Conservation (phyloP, 1,140 invertebrate species). For the Drosophila kepulauana region DNA sequence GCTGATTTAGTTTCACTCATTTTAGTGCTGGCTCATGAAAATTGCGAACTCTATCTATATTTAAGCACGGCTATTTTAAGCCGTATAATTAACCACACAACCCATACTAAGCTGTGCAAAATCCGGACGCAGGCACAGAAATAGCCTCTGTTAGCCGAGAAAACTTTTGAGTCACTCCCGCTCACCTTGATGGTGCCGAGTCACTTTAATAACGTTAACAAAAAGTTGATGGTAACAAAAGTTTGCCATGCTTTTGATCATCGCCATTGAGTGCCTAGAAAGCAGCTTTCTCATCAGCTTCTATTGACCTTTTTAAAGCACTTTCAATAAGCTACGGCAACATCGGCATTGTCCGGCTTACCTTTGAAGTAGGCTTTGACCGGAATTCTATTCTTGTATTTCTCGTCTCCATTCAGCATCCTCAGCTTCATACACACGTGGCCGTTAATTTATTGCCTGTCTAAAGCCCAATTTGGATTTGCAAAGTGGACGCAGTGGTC, state of each 20-base stretch:
- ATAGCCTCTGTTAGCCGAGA: not conserved
- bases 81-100: not conserved
- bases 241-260: slow-evolving; percentile 24
- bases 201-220: slow-evolving; percentile 33
- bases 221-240: slow-evolving; percentile 9
- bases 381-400: slow-evolving; percentile 14
- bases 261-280: slow-evolving; percentile 7
- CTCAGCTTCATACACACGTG: slow-evolving; percentile 29
- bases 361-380: slow-evolving; percentile 67
- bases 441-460: slow-evolving; percentile 68
- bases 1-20: too few species aligned
- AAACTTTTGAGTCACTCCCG: slow-evolving; percentile 1
- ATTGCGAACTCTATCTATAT: too few species aligned
- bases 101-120: not conserved
- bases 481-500: slow-evolving; percentile 4
- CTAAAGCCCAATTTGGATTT: slow-evolving; percentile 32
- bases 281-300: slow-evolving; percentile 19
- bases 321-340: slow-evolving; percentile 34
- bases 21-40: too few species aligned
- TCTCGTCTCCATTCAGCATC: slow-evolving; percentile 12
- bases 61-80: not conserved
- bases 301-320: slow-evolving; percentile 34
- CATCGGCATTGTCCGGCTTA: slow-evolving; percentile 36
- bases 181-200: slow-evolving; percentile 16
- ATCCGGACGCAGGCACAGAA: not conserved